Base-by-base conservation (phyloP, 2,888 invertebrate genomes). In the Pediacus dermestoides region DNA sequence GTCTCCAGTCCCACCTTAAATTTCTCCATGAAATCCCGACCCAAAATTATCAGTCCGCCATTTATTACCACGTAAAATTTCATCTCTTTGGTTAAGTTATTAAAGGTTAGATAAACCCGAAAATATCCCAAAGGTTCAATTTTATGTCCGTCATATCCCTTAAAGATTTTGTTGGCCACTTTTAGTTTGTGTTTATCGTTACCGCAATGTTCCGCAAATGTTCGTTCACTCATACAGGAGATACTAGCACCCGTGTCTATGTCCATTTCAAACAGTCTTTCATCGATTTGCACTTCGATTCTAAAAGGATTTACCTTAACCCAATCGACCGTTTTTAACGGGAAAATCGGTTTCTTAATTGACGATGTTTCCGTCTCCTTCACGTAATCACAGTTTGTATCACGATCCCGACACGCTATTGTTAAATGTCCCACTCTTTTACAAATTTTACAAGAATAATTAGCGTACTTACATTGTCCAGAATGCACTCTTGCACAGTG, bases 41-140 rank as follows among this genome's bases (percentile, higher is more conserved):
- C n/a, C n/a, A n/a, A n/a, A n/a, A n/a, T n/a, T n/a, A n/a, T n/a
- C n/a, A n/a, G n/a, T n/a, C n/a, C n/a, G n/a, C n/a, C n/a, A n/a
- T n/a, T n/a, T n/a, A n/a, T n/a, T n/a, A n/a, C n/a, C n/a, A n/a
- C n/a, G n/a, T n/a, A n/a, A n/a, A n/a, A n/a, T n/a, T n/a, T n/a
- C n/a, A n/a, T n/a, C n/a, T n/a, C n/a, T n/a, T n/a, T n/a, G n/a
- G n/a, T n/a, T n/a, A n/a, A n/a, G n/a, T n/a, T n/a, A n/a, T n/a
- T n/a, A n/a, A 31, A 32, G 8, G 6, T 32, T 2, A 36, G 28
- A 10, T 36, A 18, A 6, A 9, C 30, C 7, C 4, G 16, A 21
- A 36, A 36, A 36, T 21, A 36, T 9, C 30, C 35, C 18, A 30
- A 18, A 6, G 35, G 35, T 28, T 28, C 12, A 21, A 36, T 30